Evolutionary conservation across 2,797 vertebrate genomes (phyloP).

Genomic region (Erethizon dorsatum): DNA sequence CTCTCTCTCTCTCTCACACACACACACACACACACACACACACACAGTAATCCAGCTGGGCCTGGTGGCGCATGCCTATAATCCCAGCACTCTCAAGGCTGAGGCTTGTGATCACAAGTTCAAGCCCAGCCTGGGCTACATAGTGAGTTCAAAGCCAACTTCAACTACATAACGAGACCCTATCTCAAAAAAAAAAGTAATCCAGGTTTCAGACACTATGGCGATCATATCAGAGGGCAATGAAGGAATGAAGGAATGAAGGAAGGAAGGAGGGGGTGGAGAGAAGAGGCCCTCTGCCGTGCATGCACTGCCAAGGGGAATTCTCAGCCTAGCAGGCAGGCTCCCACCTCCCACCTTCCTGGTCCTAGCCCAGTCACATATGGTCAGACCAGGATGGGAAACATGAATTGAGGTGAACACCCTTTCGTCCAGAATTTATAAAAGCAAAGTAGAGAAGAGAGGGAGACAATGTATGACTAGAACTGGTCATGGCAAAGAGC

Average conservation of each 20-base stretch:
- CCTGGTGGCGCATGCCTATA: neutral
- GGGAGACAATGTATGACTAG: neutral
- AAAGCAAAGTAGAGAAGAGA: neutral
- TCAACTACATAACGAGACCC: neutral
- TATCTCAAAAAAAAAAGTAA: neutral
- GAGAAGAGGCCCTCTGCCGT: too few relatives aligned
- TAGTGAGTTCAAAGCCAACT: neutral
- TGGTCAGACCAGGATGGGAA: slow-evolving; percentile 34
- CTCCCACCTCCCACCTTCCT: neutral
- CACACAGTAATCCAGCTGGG: neutral
- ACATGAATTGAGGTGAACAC: slow-evolving; percentile 48
- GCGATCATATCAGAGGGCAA: slow-evolving; percentile 40
- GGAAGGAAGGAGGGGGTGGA: neutral
- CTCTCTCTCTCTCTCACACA: too few relatives aligned
- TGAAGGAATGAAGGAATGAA: neutral
- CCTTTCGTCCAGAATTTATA: slow-evolving; percentile 4
- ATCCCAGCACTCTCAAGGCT: neutral
- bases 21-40: neutral
- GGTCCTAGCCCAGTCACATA: neutral
- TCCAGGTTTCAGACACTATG: slow-evolving; percentile 30
- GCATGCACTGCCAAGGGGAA: too few relatives aligned
- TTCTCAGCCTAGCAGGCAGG: slow-evolving; percentile 30
- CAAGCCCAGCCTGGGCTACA: neutral
- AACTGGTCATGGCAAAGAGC: slow-evolving; percentile 16
- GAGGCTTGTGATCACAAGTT: neutral